Conservation (phyloP, 2,888 invertebrate species). For the Aphodius granarius region DNA sequence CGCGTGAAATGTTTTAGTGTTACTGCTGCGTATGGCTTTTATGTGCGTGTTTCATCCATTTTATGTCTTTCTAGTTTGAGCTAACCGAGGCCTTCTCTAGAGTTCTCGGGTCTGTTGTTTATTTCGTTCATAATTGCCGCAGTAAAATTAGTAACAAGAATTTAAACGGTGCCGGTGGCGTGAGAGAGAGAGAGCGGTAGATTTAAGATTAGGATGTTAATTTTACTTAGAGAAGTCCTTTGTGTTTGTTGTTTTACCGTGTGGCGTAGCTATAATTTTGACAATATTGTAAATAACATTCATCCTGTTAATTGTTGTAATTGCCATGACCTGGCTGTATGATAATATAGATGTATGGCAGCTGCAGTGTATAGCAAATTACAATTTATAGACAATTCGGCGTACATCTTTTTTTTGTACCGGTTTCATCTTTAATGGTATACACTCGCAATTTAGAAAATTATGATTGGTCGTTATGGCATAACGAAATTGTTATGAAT, state of each 20-base stretch:
- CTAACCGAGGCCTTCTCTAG: neutral
- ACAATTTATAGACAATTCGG: neutral
- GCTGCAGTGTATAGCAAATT: neutral
- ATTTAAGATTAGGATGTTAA: neutral
- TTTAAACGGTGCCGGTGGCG: neutral
- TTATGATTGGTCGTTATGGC: slow-evolving; percentile 12
- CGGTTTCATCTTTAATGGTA: neutral
- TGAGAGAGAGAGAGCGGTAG: neutral
- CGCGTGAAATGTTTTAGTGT: neutral
- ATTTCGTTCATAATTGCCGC: neutral
- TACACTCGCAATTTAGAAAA: slow-evolving; percentile 7
- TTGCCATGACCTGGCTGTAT: neutral
- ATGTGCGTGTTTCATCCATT: neutral
- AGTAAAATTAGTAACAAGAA: neutral
- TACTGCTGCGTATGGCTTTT: neutral
- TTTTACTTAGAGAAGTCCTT: neutral
- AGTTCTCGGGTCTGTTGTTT: neutral
- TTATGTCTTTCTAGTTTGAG: neutral
- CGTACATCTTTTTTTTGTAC: neutral
- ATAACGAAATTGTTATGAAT: slow-evolving; percentile 8
- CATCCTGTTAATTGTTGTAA: neutral
- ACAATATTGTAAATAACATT: neutral
- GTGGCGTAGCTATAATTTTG: no score
- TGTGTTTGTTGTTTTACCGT: no score
- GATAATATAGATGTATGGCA: neutral